Base-by-base conservation (phyloP, 2,113 vertebrate genomes). In the Eubucco bourcierii region DNA sequence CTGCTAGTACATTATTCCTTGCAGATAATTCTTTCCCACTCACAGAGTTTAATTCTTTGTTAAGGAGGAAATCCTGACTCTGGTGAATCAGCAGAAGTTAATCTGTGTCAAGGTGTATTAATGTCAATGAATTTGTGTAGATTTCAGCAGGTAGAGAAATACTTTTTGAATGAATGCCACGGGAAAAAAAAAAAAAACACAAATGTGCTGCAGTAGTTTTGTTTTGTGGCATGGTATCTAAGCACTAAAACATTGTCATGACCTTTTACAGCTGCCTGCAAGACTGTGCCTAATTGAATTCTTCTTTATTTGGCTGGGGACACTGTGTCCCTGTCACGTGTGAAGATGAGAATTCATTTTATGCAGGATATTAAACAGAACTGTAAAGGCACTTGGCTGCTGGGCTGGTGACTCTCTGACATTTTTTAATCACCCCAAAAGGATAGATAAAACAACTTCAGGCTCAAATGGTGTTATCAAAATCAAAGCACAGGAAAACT, bases 81-180 rank as follows among this genome's bases (percentile, higher is more conserved):
- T 73, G 50, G 19, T 79, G 90, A 90, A 63, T 93, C 86, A 90
- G 77, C 63, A 81, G 44, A 65, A 78, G 27, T 72, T 92, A 71
- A 84, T 94, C 53, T 70, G 0, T 55, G 55, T 92, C 63, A 66
- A 39, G 21, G 6, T 66, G 24, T 37, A 47, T 79, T 76, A 44
- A 16, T 60, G 46, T 88, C 78, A 90, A 6, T 41, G 53, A 11
- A 63, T 77, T 86, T 83, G 47, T 17, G 9, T 34, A 50, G n/a
- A 72, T 89, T 80, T 87, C 72, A 83, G n/a, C 37, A 83, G 52
- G 33, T 61, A 71, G 50, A 68, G 20, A 75, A 92, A 44, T 31
- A 9, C 10, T 44, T 59, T 64, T 78, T 84, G 14, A 61, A 9
- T 17, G 23, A 79, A 3, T 50, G 20, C 50, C 47, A 7, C 56